Base-by-base conservation (phyloP, 1,140 invertebrate species). In the Pentalonia nigronervosa region DNA sequence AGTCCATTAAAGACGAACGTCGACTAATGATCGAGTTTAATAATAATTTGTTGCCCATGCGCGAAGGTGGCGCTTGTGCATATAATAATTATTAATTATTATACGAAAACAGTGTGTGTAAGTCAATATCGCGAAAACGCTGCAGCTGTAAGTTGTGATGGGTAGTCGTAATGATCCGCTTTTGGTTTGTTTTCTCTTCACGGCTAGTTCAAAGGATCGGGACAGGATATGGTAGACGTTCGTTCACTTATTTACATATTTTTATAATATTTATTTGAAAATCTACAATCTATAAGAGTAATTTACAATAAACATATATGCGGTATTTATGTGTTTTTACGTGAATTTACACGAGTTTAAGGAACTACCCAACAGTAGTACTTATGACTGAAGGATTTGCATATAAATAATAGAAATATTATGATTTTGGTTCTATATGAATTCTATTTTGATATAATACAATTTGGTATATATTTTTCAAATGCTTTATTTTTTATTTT, bases 101-200 rank as follows among this genome's bases (percentile, higher is more conserved):
- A 41, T 36, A 83, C 81, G 14, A 21, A 17, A 48, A 48, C 47
- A n/a, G n/a, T n/a, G 56, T 23, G 76, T 34, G 76, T 14, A 81
- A 81, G 34, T 81, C 76, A 83, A 83, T 83, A 4, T 83, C 4
- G 81, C 21, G 47, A 48, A 83, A 8, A 0, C 41, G 41, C 47
- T 48, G 47, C 47, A 83, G 81, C 36, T 34, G 17, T 34, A 81
- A 36, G 20, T 36, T 11, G 60, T 41, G 41, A 41, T n/a, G 60
- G 60, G 60, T 14, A 67, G 60, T 76, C 60, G 11, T 17, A 48
- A 11, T 88, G 47, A 47, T 88, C 47, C 47, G 45, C 86, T 88
- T 88, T 88, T 88, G 86, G 50, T 88, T 88, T 88, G 86, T 88
- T 88, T 30, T 88, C 17, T 88, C 30, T 48, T 17, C 2, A 7